phyloP scores from a whole-genome alignment of 2,113 vertebrate genomes.

The Nicator chloris region DNA sequence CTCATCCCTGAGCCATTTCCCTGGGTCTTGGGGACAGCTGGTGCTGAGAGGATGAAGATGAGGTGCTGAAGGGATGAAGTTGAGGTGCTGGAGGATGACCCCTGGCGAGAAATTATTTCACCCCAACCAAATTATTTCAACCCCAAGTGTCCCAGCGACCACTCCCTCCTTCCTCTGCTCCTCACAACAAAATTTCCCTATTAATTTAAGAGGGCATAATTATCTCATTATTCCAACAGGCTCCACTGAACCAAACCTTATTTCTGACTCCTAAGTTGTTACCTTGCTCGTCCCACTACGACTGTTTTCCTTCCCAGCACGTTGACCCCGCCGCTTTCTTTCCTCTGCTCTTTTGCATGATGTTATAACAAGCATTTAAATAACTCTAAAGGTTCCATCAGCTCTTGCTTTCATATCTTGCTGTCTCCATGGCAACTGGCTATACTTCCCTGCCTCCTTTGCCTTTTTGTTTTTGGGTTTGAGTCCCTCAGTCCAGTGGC shows the following conservation, averaged over 20 bases:
- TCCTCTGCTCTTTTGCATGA: constrained; percentile 26
- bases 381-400: constrained; percentile 65
- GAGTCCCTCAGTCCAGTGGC: constrained; percentile 22
- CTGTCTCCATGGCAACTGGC: constrained; percentile 65
- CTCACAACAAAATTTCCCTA: background rate
- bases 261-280: constrained; percentile 8
- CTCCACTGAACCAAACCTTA: background rate
- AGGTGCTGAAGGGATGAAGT: background rate
- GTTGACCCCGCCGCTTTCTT: background rate
- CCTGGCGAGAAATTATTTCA: fast-evolving
- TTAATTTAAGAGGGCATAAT: background rate
- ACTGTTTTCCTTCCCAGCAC: background rate
- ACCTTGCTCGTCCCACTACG: background rate
- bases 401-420: constrained; percentile 53
- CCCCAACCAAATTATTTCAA: fast-evolving
- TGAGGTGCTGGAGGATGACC: no score
- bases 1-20: background rate
- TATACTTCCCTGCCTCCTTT: constrained; percentile 38
- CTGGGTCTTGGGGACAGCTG: background rate
- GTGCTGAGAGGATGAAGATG: background rate
- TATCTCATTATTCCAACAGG: constrained; percentile 22
- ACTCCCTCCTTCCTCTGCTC: background rate
- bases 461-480: background rate
- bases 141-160: fast-evolving
- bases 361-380: constrained; percentile 66